These are phyloP conservation scores for Bimastos eiseni DNA, from an alignment of 2,888 invertebrate species.

Conservation along the genomic window DNA sequence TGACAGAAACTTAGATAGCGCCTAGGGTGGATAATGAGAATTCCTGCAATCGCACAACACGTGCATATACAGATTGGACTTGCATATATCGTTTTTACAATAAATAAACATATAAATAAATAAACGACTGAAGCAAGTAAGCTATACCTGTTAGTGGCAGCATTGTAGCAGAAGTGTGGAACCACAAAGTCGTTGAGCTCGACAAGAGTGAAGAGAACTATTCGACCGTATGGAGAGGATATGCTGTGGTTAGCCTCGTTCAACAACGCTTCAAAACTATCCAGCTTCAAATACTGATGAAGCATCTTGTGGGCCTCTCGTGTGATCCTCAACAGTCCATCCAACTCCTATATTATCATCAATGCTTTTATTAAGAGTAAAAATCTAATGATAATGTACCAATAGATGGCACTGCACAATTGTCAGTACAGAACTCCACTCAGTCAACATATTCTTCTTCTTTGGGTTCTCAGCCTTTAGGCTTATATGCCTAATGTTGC, in stretches of 20 bases:
- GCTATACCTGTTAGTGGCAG: slow-evolving; percentile 83
- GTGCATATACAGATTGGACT: background rate
- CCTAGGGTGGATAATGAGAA: too few species aligned
- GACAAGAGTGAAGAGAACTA: slow-evolving; percentile 93
- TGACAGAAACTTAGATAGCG: too few species aligned
- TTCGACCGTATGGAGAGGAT: slow-evolving; percentile 87
- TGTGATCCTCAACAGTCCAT: slow-evolving; percentile 87
- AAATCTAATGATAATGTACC: too few species aligned
- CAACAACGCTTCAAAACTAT: slow-evolving; percentile 89
- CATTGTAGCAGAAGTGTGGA: slow-evolving; percentile 95
- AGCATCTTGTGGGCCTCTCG: slow-evolving; percentile 88
- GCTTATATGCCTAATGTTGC: too few species aligned
- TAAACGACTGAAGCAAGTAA: slow-evolving; percentile 32
- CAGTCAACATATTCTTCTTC: too few species aligned
- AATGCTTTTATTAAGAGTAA: too few species aligned
- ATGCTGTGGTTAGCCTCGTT: slow-evolving; percentile 95
- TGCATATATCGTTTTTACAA: background rate
- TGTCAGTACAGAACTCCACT: too few species aligned
- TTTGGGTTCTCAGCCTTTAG: too few species aligned
- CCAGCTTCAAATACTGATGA: slow-evolving; percentile 80
- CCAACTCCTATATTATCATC: slow-evolving; percentile 74
- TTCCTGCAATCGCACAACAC: too few species aligned
- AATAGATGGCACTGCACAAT: too few species aligned
- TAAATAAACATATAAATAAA: background rate
- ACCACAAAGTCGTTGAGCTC: slow-evolving; percentile 94